These are phyloP conservation scores for Allobates femoralis DNA, from an alignment of 2,797 vertebrate genomes.

Conservation along the genomic window DNA sequence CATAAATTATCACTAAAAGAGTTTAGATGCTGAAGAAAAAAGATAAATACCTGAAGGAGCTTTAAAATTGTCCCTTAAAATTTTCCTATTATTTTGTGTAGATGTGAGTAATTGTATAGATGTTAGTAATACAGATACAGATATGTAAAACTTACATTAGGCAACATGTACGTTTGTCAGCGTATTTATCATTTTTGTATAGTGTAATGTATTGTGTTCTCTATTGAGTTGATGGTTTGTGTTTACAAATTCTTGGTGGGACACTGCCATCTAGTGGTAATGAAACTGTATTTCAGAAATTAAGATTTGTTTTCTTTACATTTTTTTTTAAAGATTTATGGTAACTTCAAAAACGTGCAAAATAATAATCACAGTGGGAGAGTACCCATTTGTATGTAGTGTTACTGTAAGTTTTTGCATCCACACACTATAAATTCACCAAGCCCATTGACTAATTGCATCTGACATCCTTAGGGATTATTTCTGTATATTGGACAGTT, in stretches of 20 bases:
- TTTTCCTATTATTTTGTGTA: background rate
- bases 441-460: background rate
- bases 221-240: background rate
- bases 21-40: background rate
- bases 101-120: background rate
- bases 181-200: background rate
- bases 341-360: background rate
- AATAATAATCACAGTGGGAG: background rate
- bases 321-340: background rate
- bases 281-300: background rate
- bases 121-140: background rate
- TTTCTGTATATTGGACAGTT: background rate
- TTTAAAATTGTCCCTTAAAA: background rate
- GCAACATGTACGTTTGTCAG: background rate
- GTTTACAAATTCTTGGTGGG: background rate
- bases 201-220: background rate
- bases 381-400: background rate
- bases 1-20: background rate
- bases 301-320: background rate
- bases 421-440: background rate
- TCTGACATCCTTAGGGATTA: background rate
- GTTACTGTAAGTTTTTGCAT: background rate
- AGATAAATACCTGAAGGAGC: background rate
- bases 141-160: background rate
- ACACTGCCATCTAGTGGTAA: constrained; percentile 34